Conservation (phyloP, 2,797 vertebrate genomes). For the Melanotaenia nigrans region DNA sequence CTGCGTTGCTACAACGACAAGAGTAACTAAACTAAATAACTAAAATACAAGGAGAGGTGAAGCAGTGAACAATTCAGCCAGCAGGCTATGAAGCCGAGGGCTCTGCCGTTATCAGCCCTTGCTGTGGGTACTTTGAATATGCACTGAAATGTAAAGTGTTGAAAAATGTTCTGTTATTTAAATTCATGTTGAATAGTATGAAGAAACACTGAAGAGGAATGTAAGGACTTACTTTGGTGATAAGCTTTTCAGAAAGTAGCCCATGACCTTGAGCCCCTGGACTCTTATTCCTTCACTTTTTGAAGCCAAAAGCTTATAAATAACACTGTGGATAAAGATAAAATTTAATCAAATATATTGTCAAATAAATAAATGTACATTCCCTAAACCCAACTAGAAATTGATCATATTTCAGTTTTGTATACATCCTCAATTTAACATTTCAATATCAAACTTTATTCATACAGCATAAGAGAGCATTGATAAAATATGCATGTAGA, state of each 20-base stretch:
- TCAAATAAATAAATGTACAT: neutral
- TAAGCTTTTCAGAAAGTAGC: constrained; percentile 91
- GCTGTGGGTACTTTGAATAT: neutral
- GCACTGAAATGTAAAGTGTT: neutral
- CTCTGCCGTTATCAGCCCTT: neutral
- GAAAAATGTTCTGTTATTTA: neutral
- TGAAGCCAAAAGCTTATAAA: constrained; percentile 96
- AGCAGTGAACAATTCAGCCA: neutral
- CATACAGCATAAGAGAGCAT: neutral
- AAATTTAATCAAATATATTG: neutral
- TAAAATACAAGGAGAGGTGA: neutral
- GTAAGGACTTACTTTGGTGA: constrained; percentile 79
- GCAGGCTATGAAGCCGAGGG: neutral
- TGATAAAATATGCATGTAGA: neutral
- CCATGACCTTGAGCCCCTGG: constrained; percentile 96
- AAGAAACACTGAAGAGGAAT: neutral
- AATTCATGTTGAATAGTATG: neutral
- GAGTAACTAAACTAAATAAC: neutral
- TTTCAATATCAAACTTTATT: neutral
- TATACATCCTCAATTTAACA: neutral
- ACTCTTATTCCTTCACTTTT: constrained; percentile 95
- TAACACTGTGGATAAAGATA: constrained; percentile 81
- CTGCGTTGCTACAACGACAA: no score
- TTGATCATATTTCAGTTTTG: neutral
- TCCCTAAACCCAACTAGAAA: neutral